Percentiles rank a stretch among this genome's conserved stretches.
Evolutionary conservation across 2,797 vertebrate genomes (phyloP).

Genomic region (Harpagifer antarcticus): DNA sequence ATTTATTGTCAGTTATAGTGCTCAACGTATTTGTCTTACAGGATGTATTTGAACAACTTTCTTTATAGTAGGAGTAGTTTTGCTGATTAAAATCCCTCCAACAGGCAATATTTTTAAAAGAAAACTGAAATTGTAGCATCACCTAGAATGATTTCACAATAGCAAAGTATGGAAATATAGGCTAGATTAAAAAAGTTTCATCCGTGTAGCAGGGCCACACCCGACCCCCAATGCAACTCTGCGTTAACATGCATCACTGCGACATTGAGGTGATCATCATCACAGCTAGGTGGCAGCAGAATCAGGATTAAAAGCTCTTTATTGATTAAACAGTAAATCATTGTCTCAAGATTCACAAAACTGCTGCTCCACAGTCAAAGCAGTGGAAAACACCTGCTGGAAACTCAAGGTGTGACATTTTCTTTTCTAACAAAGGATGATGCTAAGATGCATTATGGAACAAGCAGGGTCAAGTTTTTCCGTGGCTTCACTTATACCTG

Average conservation of each 20-base stretch:
- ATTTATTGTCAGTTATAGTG: not conserved
- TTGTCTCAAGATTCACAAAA: not conserved
- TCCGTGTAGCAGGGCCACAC: not conserved
- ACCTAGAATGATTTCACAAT: not conserved
- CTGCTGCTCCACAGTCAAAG: not conserved
- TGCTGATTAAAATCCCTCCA: not conserved
- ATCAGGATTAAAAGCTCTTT: not conserved
- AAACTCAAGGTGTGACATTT: no score
- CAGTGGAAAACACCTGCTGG: no score
- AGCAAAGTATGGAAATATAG: not conserved
- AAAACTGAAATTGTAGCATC: not conserved
- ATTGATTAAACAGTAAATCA: not conserved
- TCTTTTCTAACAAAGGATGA: no score
- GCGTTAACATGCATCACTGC: not conserved
- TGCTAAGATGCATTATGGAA: no score
- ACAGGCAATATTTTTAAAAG: not conserved
- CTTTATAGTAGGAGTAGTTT: not conserved
- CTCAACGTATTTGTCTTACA: not conserved
- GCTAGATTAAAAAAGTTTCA: fast-evolving
- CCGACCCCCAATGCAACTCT: not conserved
- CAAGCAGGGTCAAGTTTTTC: no score
- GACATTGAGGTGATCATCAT: not conserved
- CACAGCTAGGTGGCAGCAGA: conserved; percentile 56
- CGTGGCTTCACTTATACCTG: not conserved
- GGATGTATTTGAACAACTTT: no score